Percentiles rank a stretch among this genome's conserved stretches.
Conservation (phyloP, 2,888 invertebrate genomes). For the Aphrophora alni region DNA sequence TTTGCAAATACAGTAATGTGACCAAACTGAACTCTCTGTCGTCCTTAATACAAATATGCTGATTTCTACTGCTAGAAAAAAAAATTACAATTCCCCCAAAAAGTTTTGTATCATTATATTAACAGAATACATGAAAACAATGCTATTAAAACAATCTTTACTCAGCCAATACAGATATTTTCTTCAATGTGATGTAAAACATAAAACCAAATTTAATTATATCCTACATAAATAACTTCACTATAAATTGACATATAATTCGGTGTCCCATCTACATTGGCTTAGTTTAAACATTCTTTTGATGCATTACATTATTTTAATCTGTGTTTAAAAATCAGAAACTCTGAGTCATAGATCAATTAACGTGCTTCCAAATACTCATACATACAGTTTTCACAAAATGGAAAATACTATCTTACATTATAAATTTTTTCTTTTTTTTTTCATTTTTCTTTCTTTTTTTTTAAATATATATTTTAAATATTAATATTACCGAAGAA, state of each 20-base stretch:
- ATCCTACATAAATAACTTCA: neutral
- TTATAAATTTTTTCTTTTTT: neutral
- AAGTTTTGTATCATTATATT: neutral
- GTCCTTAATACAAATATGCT: too few relatives aligned
- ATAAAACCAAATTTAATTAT: neutral
- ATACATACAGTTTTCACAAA: neutral
- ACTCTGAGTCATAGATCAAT: neutral
- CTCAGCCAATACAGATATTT: neutral
- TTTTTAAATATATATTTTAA: neutral
- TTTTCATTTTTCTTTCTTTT: neutral
- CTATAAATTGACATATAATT: neutral
- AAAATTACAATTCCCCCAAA: neutral
- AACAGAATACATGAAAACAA: neutral
- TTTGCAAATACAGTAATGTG: neutral
- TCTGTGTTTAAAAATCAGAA: neutral
- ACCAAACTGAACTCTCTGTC: neutral
- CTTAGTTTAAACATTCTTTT: neutral
- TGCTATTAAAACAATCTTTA: neutral
- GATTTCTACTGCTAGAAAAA: neutral
- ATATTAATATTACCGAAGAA: slow-evolving; percentile 1
- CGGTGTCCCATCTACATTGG: neutral
- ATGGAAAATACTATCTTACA: neutral
- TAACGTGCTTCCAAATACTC: neutral
- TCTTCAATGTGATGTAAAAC: neutral
- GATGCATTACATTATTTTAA: neutral